A percentile compares a stretch with the other conserved stretches of the same genome.
phyloP scores from a whole-genome alignment of 2,888 invertebrate species.

The Matsumyia berberina region DNA sequence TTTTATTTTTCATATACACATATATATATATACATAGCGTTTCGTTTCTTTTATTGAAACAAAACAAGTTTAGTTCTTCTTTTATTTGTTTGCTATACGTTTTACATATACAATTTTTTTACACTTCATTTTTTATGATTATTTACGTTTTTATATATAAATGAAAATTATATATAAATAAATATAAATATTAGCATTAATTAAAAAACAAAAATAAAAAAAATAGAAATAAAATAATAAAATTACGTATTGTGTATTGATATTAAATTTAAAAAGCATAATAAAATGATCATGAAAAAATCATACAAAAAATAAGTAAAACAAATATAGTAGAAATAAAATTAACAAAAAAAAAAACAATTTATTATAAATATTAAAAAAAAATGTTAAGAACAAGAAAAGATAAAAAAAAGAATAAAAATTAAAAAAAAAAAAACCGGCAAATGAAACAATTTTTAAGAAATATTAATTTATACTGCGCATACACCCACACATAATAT shows the following conservation, averaged over 20 bases:
- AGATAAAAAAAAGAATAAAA: conserved; percentile 78
- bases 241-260: conserved; percentile 74
- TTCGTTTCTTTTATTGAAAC: conserved; percentile 60
- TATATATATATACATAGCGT: conserved; percentile 44
- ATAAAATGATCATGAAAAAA: conserved; percentile 79
- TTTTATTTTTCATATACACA: conserved; percentile 53
- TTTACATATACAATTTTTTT: conserved; percentile 55
- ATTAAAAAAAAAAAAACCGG: conserved; percentile 53
- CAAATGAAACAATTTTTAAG: conserved; percentile 77
- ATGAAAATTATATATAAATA: conserved; percentile 83
- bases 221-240: conserved; percentile 77
- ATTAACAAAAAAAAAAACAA: conserved; percentile 75
- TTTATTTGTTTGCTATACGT: conserved; percentile 18
- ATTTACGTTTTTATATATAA: conserved; percentile 79
- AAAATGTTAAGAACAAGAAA: conserved; percentile 74
- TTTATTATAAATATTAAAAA: conserved; percentile 63
- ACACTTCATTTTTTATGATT: conserved; percentile 39
- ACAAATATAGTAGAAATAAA: conserved; percentile 76
- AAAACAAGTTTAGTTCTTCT: conserved; percentile 22
- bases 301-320: conserved; percentile 78
- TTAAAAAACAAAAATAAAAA: conserved; percentile 75
- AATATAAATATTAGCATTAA: conserved; percentile 80
- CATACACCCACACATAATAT: conserved; percentile 60
- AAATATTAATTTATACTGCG: conserved; percentile 74
- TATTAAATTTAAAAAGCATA: conserved; percentile 74